Base-by-base conservation (phyloP, 37 sponge, comb jelly and placozoan genomes). In the Spongia lamella region DNA sequence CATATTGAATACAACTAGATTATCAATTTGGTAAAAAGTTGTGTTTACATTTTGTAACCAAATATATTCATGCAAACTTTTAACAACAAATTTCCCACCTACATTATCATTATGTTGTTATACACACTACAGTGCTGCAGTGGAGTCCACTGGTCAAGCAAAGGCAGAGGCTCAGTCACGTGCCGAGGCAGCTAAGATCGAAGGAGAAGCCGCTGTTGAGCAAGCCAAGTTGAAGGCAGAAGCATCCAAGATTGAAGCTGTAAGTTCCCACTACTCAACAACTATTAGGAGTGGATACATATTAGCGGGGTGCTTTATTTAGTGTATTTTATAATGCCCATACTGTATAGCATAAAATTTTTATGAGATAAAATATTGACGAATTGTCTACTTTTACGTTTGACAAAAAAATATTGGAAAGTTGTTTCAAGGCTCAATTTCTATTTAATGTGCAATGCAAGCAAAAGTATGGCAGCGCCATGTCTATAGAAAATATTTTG, bases 111-210 rank as follows among this genome's bases (percentile, higher is more conserved):
- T 43, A 43, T n/a, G n/a, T 21, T 79, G 29, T 29, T n/a, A 39
- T 38, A 32, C 16, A 11, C 30, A 16, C 34, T 55, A 21, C 34
- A 92, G 92, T 78, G 98, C 98, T 53, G 98, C 98, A 21, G 98
- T 97, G 56, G 98, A 97, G 94, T 91, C 92, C 30, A 97, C 94
- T 61, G 98, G 98, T 16, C 98, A 97, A 59, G 98, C 98, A 47
- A 97, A 97, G 86, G 98, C 98, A 1, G 98, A 97, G 83, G 98
- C 98, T 2, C 95, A 94, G 86, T 97, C 98, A 27, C 76, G 92
- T 24, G 98, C 98, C 36, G 98, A 97, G 75, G 90, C 95, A 31
- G 73, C 92, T 15, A 88, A 85, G 78, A 97, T 97, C 29, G 98
- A 97, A 76, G 98, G 98, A 79, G 92, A 97, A 58, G 98, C 98